phyloP scores from a whole-genome alignment of 2,888 invertebrate genomes.

The Pachymerium ferrugineum region DNA sequence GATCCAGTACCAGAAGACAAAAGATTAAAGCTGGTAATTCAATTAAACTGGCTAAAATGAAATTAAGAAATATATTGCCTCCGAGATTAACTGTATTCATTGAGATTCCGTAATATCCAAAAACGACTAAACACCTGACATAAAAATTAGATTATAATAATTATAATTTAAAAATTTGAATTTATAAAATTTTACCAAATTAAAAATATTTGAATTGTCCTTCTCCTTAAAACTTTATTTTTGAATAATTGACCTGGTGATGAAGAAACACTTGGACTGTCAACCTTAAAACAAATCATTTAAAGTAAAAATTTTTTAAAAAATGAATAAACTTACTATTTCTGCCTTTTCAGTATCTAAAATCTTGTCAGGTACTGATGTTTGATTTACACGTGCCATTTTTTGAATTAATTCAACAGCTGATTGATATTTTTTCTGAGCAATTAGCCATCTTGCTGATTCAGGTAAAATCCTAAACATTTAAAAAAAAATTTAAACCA shows the following conservation, averaged over 20 bases:
- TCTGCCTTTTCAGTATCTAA: constrained; percentile 39
- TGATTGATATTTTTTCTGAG: constrained; percentile 55
- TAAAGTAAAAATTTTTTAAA: neutral
- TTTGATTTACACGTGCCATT: constrained; percentile 57
- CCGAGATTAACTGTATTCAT: constrained; percentile 38
- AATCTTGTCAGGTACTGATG: constrained; percentile 50
- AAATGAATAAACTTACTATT: neutral
- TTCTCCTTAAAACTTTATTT: neutral
- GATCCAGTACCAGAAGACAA: constrained; percentile 34
- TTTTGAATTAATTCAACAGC: constrained; percentile 57
- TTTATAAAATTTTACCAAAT: too few relatives aligned
- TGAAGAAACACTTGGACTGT: neutral
- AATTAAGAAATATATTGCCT: constrained; percentile 35
- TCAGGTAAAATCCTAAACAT: constrained; percentile 56
- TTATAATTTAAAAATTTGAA: too few relatives aligned
- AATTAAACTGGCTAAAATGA: constrained; percentile 35
- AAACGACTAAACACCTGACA: constrained; percentile 33
- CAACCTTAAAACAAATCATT: neutral
- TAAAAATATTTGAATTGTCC: neutral
- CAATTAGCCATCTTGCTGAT: constrained; percentile 67
- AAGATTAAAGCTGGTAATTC: constrained; percentile 37
- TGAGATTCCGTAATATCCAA: constrained; percentile 37
- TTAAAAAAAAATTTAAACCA: too few relatives aligned
- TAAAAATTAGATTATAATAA: too few relatives aligned
- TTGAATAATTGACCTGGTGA: neutral